These are phyloP conservation scores for Notodonta dromedarius DNA, from an alignment of 2,888 invertebrate genomes.

Conservation along the genomic window DNA sequence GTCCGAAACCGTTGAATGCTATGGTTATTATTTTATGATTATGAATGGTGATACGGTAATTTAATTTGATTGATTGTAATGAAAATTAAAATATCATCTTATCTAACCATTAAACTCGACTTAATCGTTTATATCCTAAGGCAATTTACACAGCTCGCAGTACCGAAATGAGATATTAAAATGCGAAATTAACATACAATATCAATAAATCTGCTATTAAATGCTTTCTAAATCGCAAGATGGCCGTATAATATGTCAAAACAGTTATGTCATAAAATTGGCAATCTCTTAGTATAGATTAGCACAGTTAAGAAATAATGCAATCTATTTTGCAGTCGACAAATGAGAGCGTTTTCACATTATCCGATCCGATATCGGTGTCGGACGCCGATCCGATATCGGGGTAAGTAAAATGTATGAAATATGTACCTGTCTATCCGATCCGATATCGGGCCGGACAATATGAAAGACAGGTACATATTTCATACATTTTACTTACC, in stretches of 20 bases:
- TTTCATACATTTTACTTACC: too few relatives aligned
- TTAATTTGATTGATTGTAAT: background rate
- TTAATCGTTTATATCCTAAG: constrained; percentile 1
- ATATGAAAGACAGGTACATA: too few relatives aligned
- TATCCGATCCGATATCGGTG: too few relatives aligned
- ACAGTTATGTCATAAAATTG: constrained; percentile 8
- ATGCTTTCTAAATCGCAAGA: constrained; percentile 15
- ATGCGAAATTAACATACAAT: constrained; percentile 16
- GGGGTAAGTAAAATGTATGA: too few relatives aligned
- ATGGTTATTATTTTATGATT: too few relatives aligned
- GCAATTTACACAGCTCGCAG: background rate
- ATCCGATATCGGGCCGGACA: too few relatives aligned
- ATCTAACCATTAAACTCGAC: background rate
- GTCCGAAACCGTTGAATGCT: too few relatives aligned
- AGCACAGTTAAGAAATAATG: background rate
- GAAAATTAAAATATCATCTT: background rate
- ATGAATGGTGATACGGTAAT: background rate
- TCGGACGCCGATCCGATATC: too few relatives aligned
- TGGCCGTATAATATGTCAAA: constrained; percentile 18
- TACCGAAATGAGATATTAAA: background rate
- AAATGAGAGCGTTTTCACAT: too few relatives aligned
- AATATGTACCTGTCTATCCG: too few relatives aligned
- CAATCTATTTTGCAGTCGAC: too few relatives aligned
- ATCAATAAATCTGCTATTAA: constrained; percentile 13
- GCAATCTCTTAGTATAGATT: background rate